Conservation (phyloP, 2,888 invertebrate species). For the Mythimna ferrago region DNA sequence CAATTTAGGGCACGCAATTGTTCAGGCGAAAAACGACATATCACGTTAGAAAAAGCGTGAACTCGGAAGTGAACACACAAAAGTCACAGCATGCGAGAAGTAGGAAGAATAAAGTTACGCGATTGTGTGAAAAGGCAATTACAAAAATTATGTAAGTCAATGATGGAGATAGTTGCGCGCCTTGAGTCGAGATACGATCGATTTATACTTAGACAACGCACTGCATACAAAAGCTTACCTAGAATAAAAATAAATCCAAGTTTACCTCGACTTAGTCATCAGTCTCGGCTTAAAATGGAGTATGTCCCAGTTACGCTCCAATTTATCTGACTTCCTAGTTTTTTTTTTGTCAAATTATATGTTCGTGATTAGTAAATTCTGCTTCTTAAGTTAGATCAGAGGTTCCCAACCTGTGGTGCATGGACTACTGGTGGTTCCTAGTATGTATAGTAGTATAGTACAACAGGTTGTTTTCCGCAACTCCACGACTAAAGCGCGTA, state of each 20-base stretch:
- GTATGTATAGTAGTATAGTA: too few species aligned
- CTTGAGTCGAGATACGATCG: slow-evolving; percentile 76
- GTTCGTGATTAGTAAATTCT: slow-evolving; percentile 40
- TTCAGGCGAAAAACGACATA: slow-evolving; percentile 16
- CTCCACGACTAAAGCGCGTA: too few species aligned
- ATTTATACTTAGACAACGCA: slow-evolving; percentile 60
- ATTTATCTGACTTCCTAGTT: slow-evolving; percentile 68
- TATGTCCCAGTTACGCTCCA: slow-evolving; percentile 37
- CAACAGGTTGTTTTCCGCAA: too few species aligned
- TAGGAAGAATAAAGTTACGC: slow-evolving; percentile 82
- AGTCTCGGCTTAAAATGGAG: slow-evolving; percentile 26
- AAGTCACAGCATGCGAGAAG: slow-evolving; percentile 73
- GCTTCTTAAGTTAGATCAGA: slow-evolving; percentile 9
- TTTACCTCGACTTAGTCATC: slow-evolving; percentile 36
- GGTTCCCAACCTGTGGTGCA: too few species aligned
- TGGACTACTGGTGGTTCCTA: too few species aligned
- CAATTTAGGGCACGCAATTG: slow-evolving; percentile 37
- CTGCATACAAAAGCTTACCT: slow-evolving; percentile 70
- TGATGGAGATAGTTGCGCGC: slow-evolving; percentile 81
- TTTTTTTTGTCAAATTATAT: slow-evolving; percentile 51
- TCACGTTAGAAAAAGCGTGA: slow-evolving; percentile 36
- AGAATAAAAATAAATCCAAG: slow-evolving; percentile 50
- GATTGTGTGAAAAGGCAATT: slow-evolving; percentile 86
- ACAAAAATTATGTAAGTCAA: slow-evolving; percentile 83
- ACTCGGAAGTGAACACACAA: slow-evolving; percentile 76